Evolutionary conservation across 2,797 vertebrate genomes (phyloP), one percentile per base, ranked within the genome.

Genomic region (Merluccius polli): DNA sequence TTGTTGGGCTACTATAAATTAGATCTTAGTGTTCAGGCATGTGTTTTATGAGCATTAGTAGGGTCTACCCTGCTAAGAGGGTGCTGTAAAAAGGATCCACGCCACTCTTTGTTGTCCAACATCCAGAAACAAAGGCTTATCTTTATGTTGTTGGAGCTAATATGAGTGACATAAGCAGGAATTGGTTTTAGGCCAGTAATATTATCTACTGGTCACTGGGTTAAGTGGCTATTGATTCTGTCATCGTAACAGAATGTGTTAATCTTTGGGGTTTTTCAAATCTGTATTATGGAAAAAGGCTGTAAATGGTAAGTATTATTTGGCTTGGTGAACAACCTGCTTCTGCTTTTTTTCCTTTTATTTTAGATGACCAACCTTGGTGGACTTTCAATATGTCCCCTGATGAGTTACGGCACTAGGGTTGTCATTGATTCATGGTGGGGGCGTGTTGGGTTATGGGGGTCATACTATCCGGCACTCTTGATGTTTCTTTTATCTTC

Each of bases 381-480:
- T 24, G n/a, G n/a, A 24, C 52, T 24, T 59, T 59, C n/a, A 52
- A 52, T n/a, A n/a, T 52, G 48, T 52, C 48, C n/a, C 21, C 52
- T 59, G n/a, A 59, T 24, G 18, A 52, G 7, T 24, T 59, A 59
- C 24, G 52, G 4, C 52, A 9, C 8, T n/a, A 2, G 0, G 52
- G 21, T n/a, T 24, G 52, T n/a, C 7, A 59, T 12, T 27, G n/a
- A 27, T 27, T 65, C 11, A 65, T 65, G 15, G 36, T 8, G 24
- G 24, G 59, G 52, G 24, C 12, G 59, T 88, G 79, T 27, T 38
- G 73, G 4, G 9, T 73, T 73, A 80, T n/a, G 79, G 77, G 80
- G 65, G 70, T 73, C 71, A 73, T 16, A 77, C 77, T 1, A 82
- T 78, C 72, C 83, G 78, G 79, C 81, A 77, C 75, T 78, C 52